These are phyloP conservation scores for Amazona guildingii DNA, from an alignment of 2,113 vertebrate genomes.

Conservation along the genomic window DNA sequence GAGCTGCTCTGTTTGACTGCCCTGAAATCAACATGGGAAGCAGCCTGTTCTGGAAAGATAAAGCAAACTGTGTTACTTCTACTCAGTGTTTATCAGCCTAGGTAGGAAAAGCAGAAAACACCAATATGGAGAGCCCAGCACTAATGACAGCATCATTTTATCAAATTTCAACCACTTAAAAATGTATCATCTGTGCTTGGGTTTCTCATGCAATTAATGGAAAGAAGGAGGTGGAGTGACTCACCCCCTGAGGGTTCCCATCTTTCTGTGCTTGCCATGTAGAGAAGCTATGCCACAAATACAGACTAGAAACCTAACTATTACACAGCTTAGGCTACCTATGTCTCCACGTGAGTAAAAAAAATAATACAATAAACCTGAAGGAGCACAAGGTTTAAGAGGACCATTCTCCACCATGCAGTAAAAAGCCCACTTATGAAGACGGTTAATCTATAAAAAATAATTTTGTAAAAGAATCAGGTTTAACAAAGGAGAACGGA, in stretches of 20 bases:
- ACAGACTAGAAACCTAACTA: neutral
- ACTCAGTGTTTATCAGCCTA: neutral
- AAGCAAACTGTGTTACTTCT: neutral
- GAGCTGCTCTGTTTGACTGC: neutral
- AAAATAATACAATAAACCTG: neutral
- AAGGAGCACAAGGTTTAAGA: neutral
- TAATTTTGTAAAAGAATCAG: neutral
- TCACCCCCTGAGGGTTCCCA: neutral
- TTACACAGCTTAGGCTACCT: neutral
- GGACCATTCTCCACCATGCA: neutral
- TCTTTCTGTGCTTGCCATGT: neutral
- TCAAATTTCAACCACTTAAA: neutral
- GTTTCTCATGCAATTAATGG: neutral
- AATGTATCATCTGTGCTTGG: neutral
- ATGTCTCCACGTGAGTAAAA: neutral
- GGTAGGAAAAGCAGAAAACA: neutral
- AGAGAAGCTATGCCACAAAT: neutral
- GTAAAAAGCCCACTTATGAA: neutral
- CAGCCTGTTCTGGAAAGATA: slow-evolving; percentile 3
- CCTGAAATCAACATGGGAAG: neutral
- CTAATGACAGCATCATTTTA: neutral
- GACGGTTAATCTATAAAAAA: neutral
- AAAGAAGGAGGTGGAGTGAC: neutral
- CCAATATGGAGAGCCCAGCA: neutral
- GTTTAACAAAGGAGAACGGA: neutral